Percentiles rank a stretch among this genome's conserved stretches.
These are phyloP conservation scores for Manduca sexta DNA, from an alignment of 1,140 invertebrate species.

Conservation along the genomic window DNA sequence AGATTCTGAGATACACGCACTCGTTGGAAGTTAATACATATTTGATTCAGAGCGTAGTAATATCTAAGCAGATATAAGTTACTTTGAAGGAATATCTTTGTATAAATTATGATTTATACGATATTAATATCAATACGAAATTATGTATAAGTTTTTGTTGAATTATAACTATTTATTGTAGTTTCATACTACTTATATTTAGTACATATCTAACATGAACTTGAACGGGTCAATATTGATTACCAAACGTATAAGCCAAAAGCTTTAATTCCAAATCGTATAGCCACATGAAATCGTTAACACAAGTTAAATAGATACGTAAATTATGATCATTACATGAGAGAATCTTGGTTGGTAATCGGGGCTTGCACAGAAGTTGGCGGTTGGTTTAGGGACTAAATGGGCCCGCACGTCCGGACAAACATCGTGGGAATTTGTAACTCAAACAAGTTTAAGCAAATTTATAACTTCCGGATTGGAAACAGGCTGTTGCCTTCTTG, in stretches of 20 bases:
- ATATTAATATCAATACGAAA: neutral
- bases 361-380: slow-evolving; percentile 49
- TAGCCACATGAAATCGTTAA: neutral
- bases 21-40: slow-evolving; percentile 22
- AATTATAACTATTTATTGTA: slow-evolving; percentile 2
- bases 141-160: neutral
- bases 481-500: slow-evolving; percentile 30
- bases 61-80: neutral
- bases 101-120: neutral
- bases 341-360: slow-evolving; percentile 36
- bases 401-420: slow-evolving; percentile 63
- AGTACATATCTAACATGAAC: too few relatives aligned
- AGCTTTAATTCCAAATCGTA: too few relatives aligned
- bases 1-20: slow-evolving; percentile 25
- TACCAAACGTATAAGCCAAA: too few relatives aligned
- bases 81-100: slow-evolving; percentile 3
- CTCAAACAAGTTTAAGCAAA: slow-evolving; percentile 67
- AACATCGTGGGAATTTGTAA: slow-evolving; percentile 61
- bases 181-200: too few relatives aligned
- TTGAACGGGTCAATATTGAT: too few relatives aligned
- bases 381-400: slow-evolving; percentile 52
- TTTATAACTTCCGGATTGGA: slow-evolving; percentile 60
- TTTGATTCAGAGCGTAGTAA: slow-evolving; percentile 4
- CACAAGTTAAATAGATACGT: neutral
- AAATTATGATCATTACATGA: slow-evolving; percentile 23